Conservation (phyloP, 2,888 invertebrate genomes). For the Chelonus formosanus region DNA sequence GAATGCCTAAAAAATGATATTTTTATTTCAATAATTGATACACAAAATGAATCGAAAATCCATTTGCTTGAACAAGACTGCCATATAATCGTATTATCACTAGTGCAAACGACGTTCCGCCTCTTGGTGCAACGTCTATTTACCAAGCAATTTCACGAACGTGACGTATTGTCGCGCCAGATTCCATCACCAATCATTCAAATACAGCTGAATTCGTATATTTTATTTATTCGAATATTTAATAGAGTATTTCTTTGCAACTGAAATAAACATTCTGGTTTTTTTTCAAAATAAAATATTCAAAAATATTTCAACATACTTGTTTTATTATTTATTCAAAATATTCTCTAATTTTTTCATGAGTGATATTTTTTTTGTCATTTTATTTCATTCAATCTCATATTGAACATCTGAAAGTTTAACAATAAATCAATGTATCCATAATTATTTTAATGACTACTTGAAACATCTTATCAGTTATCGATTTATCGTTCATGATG, state of each 20-base stretch:
- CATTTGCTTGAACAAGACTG: constrained; percentile 19
- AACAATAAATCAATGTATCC: no score
- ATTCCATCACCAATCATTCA: constrained; percentile 19
- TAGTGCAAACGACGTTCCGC: constrained; percentile 31
- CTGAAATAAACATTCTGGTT: no score
- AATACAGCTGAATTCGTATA: background rate
- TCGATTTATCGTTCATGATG: no score
- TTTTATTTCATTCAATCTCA: no score
- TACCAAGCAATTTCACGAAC: constrained; percentile 41
- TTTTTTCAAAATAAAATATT: background rate
- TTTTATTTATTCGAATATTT: no score
- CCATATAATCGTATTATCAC: constrained; percentile 41
- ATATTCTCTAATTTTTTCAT: background rate
- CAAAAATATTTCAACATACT: background rate
- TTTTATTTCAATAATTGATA: constrained; percentile 4
- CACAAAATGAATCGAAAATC: constrained; percentile 9
- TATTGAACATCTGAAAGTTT: no score
- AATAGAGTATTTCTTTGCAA: no score
- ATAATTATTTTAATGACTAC: no score
- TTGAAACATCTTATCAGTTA: no score
- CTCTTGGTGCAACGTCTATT: constrained; percentile 33
- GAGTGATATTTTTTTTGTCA: background rate
- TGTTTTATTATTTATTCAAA: background rate
- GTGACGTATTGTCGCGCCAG: constrained; percentile 38
- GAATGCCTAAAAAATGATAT: no score